These are phyloP conservation scores for Sebastes nivosus DNA, from an alignment of 2,797 vertebrate genomes.

Conservation along the genomic window DNA sequence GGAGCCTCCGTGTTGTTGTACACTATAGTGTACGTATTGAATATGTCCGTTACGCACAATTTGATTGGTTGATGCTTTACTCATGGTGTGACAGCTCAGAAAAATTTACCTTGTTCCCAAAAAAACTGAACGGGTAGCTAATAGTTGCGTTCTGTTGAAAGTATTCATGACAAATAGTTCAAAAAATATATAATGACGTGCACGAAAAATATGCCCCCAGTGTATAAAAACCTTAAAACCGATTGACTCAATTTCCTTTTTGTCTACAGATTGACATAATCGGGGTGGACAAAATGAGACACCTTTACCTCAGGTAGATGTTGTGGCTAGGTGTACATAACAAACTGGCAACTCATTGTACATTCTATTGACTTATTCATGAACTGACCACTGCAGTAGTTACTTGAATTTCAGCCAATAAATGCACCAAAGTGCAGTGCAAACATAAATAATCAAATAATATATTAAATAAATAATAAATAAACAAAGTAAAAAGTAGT, in stretches of 20 bases:
- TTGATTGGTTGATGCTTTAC: no score
- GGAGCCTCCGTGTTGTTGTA: no score
- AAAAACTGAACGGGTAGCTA: no score
- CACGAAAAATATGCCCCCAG: no score
- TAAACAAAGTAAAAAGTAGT: neutral
- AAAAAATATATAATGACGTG: no score
- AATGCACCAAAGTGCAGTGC: neutral
- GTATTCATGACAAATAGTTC: no score
- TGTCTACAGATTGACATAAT: neutral
- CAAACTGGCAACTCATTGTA: neutral
- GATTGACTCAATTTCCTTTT: neutral
- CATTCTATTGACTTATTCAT: neutral
- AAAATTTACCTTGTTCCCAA: no score
- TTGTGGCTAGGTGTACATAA: neutral
- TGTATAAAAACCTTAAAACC: rapidly evolving
- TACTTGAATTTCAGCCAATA: neutral
- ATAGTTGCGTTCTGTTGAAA: no score
- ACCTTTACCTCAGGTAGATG: neutral
- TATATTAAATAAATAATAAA: neutral
- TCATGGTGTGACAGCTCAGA: rapidly evolving
- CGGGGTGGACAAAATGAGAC: neutral
- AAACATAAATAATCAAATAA: neutral
- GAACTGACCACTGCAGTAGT: neutral
- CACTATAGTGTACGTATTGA: no score
- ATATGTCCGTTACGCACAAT: no score